These are phyloP conservation scores for Tangara arthus DNA, from an alignment of 2,797 vertebrate genomes.

Conservation along the genomic window DNA sequence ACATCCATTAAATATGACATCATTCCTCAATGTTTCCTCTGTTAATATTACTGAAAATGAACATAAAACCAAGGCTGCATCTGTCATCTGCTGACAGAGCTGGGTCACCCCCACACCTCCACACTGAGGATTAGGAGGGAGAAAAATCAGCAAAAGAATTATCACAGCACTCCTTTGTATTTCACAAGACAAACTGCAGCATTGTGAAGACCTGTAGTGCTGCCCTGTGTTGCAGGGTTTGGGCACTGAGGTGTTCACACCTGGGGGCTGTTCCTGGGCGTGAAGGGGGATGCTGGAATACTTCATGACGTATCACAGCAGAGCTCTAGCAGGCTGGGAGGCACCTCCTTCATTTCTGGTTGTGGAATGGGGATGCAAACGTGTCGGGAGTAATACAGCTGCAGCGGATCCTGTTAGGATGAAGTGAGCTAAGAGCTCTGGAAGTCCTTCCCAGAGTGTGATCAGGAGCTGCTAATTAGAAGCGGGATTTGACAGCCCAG, in stretches of 20 bases:
- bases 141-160: background rate
- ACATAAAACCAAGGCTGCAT: background rate
- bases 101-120: background rate
- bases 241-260: background rate
- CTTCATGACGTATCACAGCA: no score
- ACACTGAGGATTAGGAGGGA: background rate
- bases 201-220: background rate
- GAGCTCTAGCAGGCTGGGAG: background rate
- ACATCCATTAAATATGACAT: background rate
- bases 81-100: background rate
- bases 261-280: fast-evolving
- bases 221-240: no score
- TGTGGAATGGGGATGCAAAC: background rate
- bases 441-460: background rate
- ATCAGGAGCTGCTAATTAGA: background rate
- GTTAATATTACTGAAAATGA: background rate
- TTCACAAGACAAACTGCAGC: background rate
- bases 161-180: background rate
- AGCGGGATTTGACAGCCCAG: background rate
- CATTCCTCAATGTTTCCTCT: background rate
- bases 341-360: background rate
- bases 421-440: background rate
- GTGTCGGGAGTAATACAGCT: background rate
- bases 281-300: background rate
- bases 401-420: background rate